These are phyloP conservation scores for Hydropotes inermis DNA, from an alignment of 2,113 vertebrate genomes.

Conservation along the genomic window DNA sequence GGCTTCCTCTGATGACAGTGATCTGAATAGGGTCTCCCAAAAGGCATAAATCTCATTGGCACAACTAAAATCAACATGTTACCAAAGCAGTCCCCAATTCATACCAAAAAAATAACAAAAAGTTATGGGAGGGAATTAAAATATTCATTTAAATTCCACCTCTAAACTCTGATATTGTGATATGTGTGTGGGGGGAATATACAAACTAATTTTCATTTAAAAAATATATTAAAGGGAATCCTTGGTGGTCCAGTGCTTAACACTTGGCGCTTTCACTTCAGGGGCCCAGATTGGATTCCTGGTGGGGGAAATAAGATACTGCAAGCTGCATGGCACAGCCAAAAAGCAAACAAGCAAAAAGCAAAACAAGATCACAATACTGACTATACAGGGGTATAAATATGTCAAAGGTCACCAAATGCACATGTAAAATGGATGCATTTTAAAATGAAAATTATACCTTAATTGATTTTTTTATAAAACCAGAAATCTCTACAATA, in stretches of 20 bases:
- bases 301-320: background rate
- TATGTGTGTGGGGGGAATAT: background rate
- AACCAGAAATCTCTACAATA: slow-evolving; percentile 5
- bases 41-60: background rate
- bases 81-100: background rate
- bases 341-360: background rate
- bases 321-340: background rate
- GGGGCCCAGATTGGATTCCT: background rate
- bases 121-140: background rate
- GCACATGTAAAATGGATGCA: background rate
- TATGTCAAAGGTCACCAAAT: background rate
- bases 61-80: slow-evolving; percentile 23
- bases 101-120: slow-evolving; percentile 6
- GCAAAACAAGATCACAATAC: background rate
- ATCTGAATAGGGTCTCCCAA: slow-evolving; percentile 33
- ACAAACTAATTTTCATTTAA: slow-evolving; percentile 7
- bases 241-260: background rate
- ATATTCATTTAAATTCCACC: slow-evolving; percentile 36
- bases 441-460: background rate
- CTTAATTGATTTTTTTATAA: background rate
- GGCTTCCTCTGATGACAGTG: background rate
- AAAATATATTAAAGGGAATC: background rate
- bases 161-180: slow-evolving; percentile 28
- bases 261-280: background rate
- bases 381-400: background rate